These are phyloP conservation scores for Parascotia fuliginaria DNA, from an alignment of 2,888 invertebrate species.

Conservation along the genomic window DNA sequence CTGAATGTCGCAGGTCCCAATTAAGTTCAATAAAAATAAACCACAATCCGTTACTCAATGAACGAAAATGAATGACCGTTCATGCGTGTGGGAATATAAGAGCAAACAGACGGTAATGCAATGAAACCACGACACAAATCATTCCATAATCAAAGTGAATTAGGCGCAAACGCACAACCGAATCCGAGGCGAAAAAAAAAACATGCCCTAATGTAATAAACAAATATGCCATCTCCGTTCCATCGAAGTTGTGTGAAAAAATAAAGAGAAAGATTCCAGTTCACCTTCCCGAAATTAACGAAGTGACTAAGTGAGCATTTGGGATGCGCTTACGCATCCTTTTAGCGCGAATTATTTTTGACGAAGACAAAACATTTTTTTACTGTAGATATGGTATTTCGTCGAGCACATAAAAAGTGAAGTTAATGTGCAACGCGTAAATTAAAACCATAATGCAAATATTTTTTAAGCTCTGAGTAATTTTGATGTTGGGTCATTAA, in stretches of 20 bases:
- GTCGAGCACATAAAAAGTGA: conserved; percentile 46
- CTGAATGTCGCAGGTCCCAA: conserved; percentile 36
- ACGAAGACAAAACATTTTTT: conserved; percentile 36
- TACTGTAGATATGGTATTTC: conserved; percentile 48
- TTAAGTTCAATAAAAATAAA: conserved; percentile 51
- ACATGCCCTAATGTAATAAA: conserved; percentile 14
- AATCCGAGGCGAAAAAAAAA: conserved; percentile 29
- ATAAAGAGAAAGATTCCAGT: conserved; percentile 37
- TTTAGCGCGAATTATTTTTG: conserved; percentile 52
- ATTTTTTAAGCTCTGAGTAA: conserved; percentile 15
- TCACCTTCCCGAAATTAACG: conserved; percentile 60
- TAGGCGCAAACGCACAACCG: conserved; percentile 51
- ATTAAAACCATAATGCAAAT: conserved; percentile 39
- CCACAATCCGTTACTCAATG: conserved; percentile 46
- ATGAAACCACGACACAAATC: conserved; percentile 60
- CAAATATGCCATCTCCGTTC: conserved; percentile 26
- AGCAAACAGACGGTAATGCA: conserved; percentile 53
- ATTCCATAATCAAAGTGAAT: conserved; percentile 62
- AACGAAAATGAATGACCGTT: conserved; percentile 54
- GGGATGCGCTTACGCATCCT: conserved; percentile 55
- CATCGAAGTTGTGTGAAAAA: conserved; percentile 20
- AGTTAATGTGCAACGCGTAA: conserved; percentile 43
- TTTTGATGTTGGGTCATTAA: conserved; percentile 13
- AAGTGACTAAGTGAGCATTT: conserved; percentile 65
- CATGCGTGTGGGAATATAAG: conserved; percentile 46